These are phyloP conservation scores for Adineta ricciae DNA, from an alignment of 2,888 invertebrate species.

Conservation along the genomic window DNA sequence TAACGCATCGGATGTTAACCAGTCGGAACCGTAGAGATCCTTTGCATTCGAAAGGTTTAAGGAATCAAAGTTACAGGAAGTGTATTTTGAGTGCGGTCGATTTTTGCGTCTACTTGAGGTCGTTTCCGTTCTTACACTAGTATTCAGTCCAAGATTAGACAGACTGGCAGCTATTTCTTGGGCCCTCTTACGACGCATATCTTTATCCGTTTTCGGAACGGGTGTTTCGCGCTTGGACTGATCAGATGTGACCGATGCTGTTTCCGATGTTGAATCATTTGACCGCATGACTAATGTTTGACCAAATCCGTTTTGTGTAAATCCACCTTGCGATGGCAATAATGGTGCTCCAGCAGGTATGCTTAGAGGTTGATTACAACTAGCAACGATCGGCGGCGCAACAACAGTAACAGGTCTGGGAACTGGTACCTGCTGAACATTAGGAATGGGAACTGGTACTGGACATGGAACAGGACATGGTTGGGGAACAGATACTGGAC, in stretches of 20 bases:
- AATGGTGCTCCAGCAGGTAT: not conserved
- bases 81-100: not conserved
- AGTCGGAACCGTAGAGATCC: not conserved
- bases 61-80: not conserved
- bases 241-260: not conserved
- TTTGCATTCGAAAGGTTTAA: not conserved
- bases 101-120: not conserved
- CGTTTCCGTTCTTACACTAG: not conserved
- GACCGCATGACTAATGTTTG: not conserved
- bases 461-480: conserved; percentile 17
- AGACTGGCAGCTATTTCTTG: not conserved
- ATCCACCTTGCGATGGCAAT: not conserved
- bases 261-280: not conserved
- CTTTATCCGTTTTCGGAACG: too few relatives aligned
- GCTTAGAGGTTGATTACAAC: not conserved
- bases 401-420: not conserved
- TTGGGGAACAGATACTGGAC: conserved; percentile 1
- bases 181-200: not conserved
- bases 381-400: not conserved
- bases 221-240: not conserved
- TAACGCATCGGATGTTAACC: not conserved
- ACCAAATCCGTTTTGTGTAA: not conserved
- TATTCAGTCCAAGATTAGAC: not conserved
- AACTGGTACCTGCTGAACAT: conserved; percentile 9
- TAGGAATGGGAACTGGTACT: not conserved